Percentiles rank a stretch among this genome's conserved stretches.
Evolutionary conservation across 64 coral and sea anemone genomes (phyloP).

Genomic region (Acropora yongei): DNA sequence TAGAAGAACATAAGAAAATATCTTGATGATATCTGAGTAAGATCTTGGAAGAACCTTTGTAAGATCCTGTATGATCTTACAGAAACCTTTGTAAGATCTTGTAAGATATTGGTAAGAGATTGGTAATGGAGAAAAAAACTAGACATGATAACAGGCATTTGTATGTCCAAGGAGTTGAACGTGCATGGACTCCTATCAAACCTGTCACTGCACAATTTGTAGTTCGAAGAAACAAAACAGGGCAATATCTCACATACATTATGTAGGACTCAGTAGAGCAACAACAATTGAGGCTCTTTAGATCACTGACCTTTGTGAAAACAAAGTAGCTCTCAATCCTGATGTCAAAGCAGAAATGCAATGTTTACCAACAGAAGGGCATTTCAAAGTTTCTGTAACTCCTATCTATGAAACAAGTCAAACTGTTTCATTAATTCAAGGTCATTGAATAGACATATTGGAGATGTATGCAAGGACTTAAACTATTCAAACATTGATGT

Average conservation of each 20-base stretch:
- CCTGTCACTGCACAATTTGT: constrained; percentile 3
- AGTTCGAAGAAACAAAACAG: background rate
- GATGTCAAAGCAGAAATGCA: constrained; percentile 60
- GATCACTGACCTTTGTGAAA: constrained; percentile 45
- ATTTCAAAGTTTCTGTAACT: background rate
- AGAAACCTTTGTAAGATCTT: too few species aligned
- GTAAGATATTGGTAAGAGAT: background rate
- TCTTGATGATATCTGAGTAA: too few species aligned
- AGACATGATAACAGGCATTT: constrained; percentile 5
- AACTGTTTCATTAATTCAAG: constrained; percentile 22
- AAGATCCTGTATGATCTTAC: too few species aligned
- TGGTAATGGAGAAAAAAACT: constrained; percentile 1
- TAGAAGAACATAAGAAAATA: too few species aligned
- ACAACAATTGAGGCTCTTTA: constrained; percentile 19
- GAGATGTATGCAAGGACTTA: constrained; percentile 32
- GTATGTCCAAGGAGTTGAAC: background rate
- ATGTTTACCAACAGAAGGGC: constrained; percentile 1
- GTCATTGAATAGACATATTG: constrained; percentile 14
- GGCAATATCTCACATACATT: too few species aligned
- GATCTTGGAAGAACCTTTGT: too few species aligned
- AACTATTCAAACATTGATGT: constrained; percentile 31
- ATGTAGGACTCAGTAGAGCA: background rate
- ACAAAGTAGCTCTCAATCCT: constrained; percentile 32
- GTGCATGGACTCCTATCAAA: background rate
- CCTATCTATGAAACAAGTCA: constrained; percentile 12